phyloP scores from a whole-genome alignment of 2,797 vertebrate species.

The Anguilla marmorata region DNA sequence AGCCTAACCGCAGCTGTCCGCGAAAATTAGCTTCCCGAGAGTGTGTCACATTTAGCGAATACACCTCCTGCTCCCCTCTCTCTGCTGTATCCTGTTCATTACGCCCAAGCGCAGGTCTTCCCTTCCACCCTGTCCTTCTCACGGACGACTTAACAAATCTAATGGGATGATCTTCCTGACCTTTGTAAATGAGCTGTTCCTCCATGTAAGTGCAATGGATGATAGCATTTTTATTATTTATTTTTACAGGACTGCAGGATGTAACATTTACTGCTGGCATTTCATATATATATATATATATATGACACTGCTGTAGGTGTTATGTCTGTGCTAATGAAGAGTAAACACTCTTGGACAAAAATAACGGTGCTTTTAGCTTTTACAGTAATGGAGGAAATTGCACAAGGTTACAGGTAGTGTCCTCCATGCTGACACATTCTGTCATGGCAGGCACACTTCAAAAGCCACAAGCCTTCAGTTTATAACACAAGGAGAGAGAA shows the following conservation, averaged over 20 bases:
- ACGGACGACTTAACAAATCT: constrained; percentile 18
- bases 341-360: neutral
- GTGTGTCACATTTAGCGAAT: constrained; percentile 8
- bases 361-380: neutral
- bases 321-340: neutral
- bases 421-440: neutral
- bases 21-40: neutral
- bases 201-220: constrained; percentile 8
- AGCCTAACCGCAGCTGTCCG: neutral
- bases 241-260: neutral
- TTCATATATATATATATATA: neutral
- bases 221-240: neutral
- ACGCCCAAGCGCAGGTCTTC: neutral
- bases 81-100: constrained; percentile 1
- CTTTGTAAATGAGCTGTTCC: constrained; percentile 13
- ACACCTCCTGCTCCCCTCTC: neutral
- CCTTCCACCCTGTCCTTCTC: neutral
- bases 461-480: no score
- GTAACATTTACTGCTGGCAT: neutral
- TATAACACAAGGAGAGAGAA: no score
- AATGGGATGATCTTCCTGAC: constrained; percentile 15
- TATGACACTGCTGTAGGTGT: neutral
- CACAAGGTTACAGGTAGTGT: neutral
- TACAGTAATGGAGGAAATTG: neutral
- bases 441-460: neutral